phyloP scores from a whole-genome alignment of 2,888 invertebrate genomes.

The Drosophila cognata region DNA sequence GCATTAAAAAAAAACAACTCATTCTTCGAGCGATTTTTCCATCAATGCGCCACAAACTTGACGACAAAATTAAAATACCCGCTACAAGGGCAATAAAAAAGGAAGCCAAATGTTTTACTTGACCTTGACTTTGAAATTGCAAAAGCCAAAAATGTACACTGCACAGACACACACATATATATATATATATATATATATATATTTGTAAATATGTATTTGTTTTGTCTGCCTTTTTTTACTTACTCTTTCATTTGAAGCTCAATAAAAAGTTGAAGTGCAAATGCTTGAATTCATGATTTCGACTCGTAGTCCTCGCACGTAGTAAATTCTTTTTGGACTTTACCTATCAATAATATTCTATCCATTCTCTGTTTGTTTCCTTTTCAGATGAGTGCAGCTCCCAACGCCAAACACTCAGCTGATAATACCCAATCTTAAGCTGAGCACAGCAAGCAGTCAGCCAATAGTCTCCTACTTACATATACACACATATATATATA shows the following conservation, averaged over 20 bases:
- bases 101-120: conserved; percentile 71
- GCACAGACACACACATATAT: conserved; percentile 19
- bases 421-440: conserved; percentile 32
- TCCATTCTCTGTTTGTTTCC: conserved; percentile 36
- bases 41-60: background rate
- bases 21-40: background rate
- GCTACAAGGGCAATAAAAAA: conserved; percentile 35
- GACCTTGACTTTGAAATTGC: conserved; percentile 83
- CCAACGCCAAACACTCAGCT: conserved; percentile 30
- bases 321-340: conserved; percentile 12
- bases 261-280: background rate
- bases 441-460: conserved; percentile 21
- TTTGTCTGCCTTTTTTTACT: conserved; percentile 20
- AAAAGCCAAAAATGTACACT: conserved; percentile 33
- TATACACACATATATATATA: background rate
- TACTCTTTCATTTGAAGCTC: conserved; percentile 12
- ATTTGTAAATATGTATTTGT: conserved; percentile 14
- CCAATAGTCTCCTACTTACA: conserved; percentile 20
- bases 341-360: conserved; percentile 31
- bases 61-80: background rate
- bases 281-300: conserved; percentile 7
- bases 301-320: conserved; percentile 10
- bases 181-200: background rate
- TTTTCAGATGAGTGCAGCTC: conserved; percentile 59
- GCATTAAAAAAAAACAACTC: background rate